Percentiles rank a stretch among this genome's conserved stretches.
Evolutionary conservation across 2,113 vertebrate genomes (phyloP).

Genomic region (Vireo altiloquus): DNA sequence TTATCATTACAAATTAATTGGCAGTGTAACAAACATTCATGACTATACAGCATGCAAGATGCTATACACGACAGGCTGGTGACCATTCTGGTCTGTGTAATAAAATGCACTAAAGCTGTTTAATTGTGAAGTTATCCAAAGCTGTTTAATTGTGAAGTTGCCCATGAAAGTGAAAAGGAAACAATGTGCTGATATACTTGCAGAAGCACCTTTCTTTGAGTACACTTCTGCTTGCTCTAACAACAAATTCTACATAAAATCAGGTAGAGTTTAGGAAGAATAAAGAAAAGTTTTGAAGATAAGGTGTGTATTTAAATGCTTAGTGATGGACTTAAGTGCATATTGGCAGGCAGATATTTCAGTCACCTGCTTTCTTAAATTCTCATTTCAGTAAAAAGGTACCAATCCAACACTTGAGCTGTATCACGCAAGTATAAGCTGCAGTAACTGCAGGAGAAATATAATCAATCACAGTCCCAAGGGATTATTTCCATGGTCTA

Average conservation of each 20-base stretch:
- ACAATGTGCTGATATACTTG: not conserved
- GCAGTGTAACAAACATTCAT: not conserved
- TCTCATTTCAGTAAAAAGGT: not conserved
- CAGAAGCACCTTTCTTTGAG: not conserved
- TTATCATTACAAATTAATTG: constrained; percentile 20
- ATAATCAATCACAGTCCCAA: not conserved
- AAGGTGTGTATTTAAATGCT: not conserved
- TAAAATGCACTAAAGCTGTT: not conserved
- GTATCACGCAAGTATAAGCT: not conserved
- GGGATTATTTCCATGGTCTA: not conserved
- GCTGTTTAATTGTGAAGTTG: not conserved
- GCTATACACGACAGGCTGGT: not conserved
- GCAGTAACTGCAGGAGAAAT: not conserved
- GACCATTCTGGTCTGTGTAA: not conserved
- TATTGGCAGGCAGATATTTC: not conserved
- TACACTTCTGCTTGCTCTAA: not conserved
- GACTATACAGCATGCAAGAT: not conserved
- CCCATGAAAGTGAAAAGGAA: not conserved
- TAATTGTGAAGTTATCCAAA: not conserved
- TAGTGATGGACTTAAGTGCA: not conserved
- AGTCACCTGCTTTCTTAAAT: not conserved
- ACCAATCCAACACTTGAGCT: not conserved
- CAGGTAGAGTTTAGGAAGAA: not conserved
- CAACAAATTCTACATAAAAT: not conserved
- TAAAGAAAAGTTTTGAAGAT: not conserved